Percentiles rank a stretch among this genome's conserved stretches.
Conservation (phyloP, 1,140 invertebrate species). For the Heliothis subflexa region DNA sequence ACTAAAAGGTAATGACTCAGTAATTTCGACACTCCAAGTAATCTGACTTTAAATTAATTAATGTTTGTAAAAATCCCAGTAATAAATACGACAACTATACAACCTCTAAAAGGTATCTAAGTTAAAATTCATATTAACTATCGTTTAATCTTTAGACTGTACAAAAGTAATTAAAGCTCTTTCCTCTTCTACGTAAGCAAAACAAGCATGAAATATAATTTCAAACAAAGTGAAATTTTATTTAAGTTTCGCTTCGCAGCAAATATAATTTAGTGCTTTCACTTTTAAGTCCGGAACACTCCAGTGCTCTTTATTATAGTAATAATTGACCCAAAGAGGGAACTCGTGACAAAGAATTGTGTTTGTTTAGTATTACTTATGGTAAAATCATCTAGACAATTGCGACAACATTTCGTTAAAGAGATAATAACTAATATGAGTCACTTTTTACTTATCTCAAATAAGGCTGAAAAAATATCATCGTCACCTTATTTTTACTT, state of each 20-base stretch:
- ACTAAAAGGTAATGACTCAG: too few relatives aligned
- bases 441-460: too few relatives aligned
- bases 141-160: not conserved
- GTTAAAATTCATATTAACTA: not conserved
- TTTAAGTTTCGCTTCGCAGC: slow-evolving; percentile 27
- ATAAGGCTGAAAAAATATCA: too few relatives aligned
- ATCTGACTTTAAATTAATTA: too few relatives aligned
- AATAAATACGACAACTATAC: not conserved
- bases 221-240: slow-evolving; percentile 18
- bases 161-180: slow-evolving; percentile 8
- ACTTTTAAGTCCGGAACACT: slow-evolving; percentile 21
- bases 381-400: not conserved
- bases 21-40: too few relatives aligned
- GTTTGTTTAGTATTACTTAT: slow-evolving; percentile 10
- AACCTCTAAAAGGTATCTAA: too few relatives aligned
- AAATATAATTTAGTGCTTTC: slow-evolving; percentile 30
- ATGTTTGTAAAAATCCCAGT: not conserved
- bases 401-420: too few relatives aligned
- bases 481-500: too few relatives aligned
- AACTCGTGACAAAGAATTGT: slow-evolving; percentile 11
- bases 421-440: too few relatives aligned
- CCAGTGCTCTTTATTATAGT: slow-evolving; percentile 25
- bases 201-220: slow-evolving; percentile 32
- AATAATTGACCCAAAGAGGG: slow-evolving; percentile 1
- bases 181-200: slow-evolving; percentile 9